These are phyloP conservation scores for Catharus bicknelli DNA, from an alignment of 2,113 vertebrate species.

Conservation along the genomic window DNA sequence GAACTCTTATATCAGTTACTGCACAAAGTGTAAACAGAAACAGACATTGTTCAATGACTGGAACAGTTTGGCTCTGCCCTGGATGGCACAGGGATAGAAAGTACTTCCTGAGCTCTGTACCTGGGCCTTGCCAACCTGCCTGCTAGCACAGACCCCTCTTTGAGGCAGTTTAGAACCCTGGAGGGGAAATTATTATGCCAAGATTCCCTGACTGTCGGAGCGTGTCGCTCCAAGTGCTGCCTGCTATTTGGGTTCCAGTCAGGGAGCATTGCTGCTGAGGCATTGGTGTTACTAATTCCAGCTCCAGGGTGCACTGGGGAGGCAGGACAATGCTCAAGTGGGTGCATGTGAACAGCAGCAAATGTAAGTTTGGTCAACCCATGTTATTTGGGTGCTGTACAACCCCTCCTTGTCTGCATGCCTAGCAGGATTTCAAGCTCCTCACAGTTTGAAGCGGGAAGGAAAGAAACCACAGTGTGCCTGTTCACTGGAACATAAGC, in stretches of 20 bases:
- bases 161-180: background rate
- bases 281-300: background rate
- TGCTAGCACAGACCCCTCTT: background rate
- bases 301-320: background rate
- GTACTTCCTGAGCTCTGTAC: background rate
- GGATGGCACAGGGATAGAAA: background rate
- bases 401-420: background rate
- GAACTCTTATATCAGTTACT: background rate
- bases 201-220: background rate
- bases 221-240: background rate
- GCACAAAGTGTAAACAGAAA: background rate
- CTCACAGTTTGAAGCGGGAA: background rate
- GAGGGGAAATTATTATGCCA: background rate
- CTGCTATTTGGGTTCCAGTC: background rate
- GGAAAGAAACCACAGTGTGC: background rate
- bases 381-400: background rate
- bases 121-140: background rate
- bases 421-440: background rate
- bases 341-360: background rate
- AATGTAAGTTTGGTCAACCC: background rate
- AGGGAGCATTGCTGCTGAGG: rapidly evolving
- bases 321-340: background rate
- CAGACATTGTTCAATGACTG: background rate
- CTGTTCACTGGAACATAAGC: background rate
- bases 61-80: background rate